These are phyloP conservation scores for Nesoenas mayeri DNA, from an alignment of 2,113 vertebrate species.

Conservation along the genomic window DNA sequence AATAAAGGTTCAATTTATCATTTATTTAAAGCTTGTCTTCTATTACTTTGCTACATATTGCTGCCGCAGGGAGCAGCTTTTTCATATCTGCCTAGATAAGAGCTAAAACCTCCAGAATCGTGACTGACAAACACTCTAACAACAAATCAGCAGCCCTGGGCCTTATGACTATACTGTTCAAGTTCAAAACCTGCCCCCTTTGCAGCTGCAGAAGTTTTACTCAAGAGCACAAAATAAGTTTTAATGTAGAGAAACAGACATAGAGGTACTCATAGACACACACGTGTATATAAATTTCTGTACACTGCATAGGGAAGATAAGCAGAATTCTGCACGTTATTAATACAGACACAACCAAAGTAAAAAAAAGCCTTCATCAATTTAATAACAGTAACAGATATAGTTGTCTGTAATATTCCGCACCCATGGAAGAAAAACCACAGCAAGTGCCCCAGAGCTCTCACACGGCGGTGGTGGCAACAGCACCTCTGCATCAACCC, in stretches of 20 bases:
- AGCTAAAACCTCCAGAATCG: background rate
- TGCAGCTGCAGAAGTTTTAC: background rate
- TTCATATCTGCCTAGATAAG: background rate
- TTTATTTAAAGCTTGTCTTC: conserved; percentile 36
- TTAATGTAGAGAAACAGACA: background rate
- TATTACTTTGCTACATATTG: conserved; percentile 1
- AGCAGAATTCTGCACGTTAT: background rate
- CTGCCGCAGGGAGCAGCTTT: background rate
- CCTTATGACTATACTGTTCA: background rate
- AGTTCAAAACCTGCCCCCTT: background rate
- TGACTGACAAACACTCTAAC: background rate
- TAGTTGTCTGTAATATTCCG: background rate
- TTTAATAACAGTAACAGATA: background rate
- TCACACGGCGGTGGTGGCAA: fast-evolving
- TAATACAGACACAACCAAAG: background rate
- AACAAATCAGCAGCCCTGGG: background rate
- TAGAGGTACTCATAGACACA: background rate
- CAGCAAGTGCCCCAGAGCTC: fast-evolving
- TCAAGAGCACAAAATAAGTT: background rate
- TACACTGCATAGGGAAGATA: background rate
- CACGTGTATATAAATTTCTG: background rate
- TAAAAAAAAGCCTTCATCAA: background rate
- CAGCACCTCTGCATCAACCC: background rate
- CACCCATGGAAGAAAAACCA: background rate
- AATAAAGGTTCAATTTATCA: conserved; percentile 44